Evolutionary conservation across 2,888 invertebrate genomes (phyloP), one percentile per base, ranked within the genome.

Genomic region (Drosophila paracracens): DNA sequence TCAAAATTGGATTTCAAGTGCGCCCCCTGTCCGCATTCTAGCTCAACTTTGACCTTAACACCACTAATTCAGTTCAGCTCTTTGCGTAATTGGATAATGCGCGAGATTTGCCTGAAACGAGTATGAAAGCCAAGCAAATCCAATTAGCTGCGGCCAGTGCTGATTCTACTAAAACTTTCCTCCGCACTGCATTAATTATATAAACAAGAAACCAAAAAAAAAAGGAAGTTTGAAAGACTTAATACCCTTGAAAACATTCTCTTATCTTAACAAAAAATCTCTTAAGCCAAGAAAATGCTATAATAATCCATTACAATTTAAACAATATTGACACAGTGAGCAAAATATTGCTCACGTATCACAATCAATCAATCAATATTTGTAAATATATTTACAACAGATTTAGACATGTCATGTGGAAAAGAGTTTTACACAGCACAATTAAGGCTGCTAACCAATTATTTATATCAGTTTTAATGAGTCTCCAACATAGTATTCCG

Each of bases 1-100:
- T 77, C 76, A 79, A 86, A 86, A 86, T 88, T 89, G 78, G 79
- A 89, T 89, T 87, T 87, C 69, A 83, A 87, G 82, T 86, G 74
- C 50, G 65, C 38, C 57, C 46, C 46, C 25, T 8, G 25, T 7
- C 16, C 25, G 25, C 46, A 38, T 56, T 46, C 25, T 25, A 46
- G 48, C 74, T 77, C 54, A 82, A 74, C 78, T 89, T 76, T 88
- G 88, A 85, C 87, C 88, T 81, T 60, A 77, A 76, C 65, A 70
- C 52, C 52, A 65, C 65, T 71, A 76, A 72, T 70, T 81, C 64
- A 68, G 70, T 74, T 74, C 62, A 68, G 72, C 75, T 87, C 75
- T 81, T 81, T 79, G 60, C 66, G 77, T 89, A 89, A 85, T 85
- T 85, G 89, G 87, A 83, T 85, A 83, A 77, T 81, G 82, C 63